A percentile compares a stretch with the other conserved stretches of the same genome.
Conservation (phyloP, 2,113 vertebrate genomes). For the Thalassarche chlororhynchos region DNA sequence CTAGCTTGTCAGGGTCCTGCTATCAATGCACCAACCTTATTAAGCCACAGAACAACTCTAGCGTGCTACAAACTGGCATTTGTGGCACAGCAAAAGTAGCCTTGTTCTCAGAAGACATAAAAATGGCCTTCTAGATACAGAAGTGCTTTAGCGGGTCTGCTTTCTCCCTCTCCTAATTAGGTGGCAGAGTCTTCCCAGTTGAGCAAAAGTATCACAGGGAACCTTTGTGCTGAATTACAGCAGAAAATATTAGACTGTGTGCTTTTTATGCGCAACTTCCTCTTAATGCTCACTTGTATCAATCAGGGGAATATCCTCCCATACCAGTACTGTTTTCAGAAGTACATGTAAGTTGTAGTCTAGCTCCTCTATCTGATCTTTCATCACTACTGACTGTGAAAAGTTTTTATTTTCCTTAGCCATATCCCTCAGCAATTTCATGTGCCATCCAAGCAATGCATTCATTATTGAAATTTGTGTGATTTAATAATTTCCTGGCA, state of each 20-base stretch:
- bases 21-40: neutral
- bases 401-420: neutral
- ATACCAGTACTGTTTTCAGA: neutral
- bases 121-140: neutral
- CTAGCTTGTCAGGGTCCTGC: neutral
- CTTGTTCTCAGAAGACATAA: neutral
- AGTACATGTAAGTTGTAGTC: neutral
- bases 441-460: neutral
- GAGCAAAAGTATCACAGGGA: neutral
- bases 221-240: neutral
- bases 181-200: neutral
- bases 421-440: neutral
- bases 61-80: neutral
- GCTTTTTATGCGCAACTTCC: neutral
- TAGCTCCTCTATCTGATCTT: neutral
- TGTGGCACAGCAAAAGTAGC: neutral
- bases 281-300: neutral
- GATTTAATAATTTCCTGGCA: constrained; percentile 41
- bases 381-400: neutral
- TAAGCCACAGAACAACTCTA: neutral
- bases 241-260: neutral
- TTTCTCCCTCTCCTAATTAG: neutral
- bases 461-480: neutral
- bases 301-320: neutral
- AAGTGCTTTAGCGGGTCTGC: neutral